These are phyloP conservation scores for Catamblyrhynchus diadema DNA, from an alignment of 2,797 vertebrate genomes.

Conservation along the genomic window DNA sequence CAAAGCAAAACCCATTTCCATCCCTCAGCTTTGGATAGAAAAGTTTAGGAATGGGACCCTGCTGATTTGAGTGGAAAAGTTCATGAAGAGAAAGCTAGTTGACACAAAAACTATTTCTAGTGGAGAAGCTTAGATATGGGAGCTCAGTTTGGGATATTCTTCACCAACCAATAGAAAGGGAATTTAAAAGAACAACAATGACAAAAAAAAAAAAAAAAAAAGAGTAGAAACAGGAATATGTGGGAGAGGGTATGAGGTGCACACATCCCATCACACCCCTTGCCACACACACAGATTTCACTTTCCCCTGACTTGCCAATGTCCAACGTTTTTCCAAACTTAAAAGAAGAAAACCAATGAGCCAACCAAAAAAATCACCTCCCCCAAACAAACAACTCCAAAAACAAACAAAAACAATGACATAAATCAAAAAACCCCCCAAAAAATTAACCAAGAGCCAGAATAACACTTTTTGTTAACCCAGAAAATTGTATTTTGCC, in stretches of 20 bases:
- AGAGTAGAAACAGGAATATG: background rate
- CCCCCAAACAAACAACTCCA: background rate
- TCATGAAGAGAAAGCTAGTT: background rate
- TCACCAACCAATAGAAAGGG: background rate
- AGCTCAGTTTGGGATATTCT: background rate
- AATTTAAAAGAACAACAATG: background rate
- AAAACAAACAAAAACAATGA: background rate
- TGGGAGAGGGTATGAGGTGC: background rate
- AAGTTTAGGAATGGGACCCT: background rate
- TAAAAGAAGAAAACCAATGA: background rate
- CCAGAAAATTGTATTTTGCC: background rate
- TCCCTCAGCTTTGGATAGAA: background rate
- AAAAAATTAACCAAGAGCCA: background rate
- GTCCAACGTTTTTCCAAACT: background rate
- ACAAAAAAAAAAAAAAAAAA: background rate
- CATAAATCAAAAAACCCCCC: accelerated
- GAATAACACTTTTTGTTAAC: background rate
- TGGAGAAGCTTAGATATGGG: background rate
- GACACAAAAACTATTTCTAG: background rate
- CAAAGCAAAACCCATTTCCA: background rate
- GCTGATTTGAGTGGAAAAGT: background rate
- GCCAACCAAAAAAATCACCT: background rate
- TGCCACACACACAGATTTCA: background rate
- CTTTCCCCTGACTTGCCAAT: background rate
- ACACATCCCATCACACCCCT: background rate